phyloP scores from a whole-genome alignment of 35 echinoderm and acorn worm genomes.

The Patiria miniata region DNA sequence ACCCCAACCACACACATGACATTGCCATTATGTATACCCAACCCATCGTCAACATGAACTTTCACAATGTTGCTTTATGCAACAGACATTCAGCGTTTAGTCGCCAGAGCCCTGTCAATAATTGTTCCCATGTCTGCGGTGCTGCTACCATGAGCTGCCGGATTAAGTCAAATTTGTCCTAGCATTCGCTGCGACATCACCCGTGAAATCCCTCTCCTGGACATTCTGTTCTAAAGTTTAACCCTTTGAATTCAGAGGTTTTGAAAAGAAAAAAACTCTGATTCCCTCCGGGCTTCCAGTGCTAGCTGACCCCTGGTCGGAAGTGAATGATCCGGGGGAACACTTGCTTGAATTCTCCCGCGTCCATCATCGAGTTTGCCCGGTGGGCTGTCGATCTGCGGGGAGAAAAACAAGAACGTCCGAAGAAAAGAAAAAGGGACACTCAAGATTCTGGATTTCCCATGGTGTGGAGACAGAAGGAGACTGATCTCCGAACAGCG shows the following conservation, averaged over 20 bases:
- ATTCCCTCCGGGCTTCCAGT: background rate
- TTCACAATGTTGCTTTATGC: too few relatives aligned
- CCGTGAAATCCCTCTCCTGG: conserved; percentile 13
- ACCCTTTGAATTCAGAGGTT: too few relatives aligned
- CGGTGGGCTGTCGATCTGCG: conserved; percentile 1
- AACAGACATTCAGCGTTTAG: background rate
- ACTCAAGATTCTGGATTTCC: background rate
- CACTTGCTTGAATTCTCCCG: conserved; percentile 1
- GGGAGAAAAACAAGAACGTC: background rate
- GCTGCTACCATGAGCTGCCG: background rate
- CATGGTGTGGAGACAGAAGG: background rate
- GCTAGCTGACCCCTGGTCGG: background rate
- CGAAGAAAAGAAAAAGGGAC: background rate
- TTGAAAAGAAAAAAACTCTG: too few relatives aligned
- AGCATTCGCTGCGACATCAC: conserved; percentile 8
- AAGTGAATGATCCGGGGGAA: background rate
- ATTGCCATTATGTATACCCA: too few relatives aligned
- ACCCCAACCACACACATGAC: too few relatives aligned
- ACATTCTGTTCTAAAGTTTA: background rate
- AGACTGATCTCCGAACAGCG: background rate
- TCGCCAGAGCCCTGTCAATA: background rate
- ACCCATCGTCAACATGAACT: too few relatives aligned
- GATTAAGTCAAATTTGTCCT: conserved; percentile 27
- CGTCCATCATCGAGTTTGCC: conserved; percentile 13
- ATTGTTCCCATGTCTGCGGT: conserved; percentile 13